Evolutionary conservation across 1,140 invertebrate species (phyloP), one percentile per base, ranked within the genome.

Genomic region (Dolichoris vasculosae): DNA sequence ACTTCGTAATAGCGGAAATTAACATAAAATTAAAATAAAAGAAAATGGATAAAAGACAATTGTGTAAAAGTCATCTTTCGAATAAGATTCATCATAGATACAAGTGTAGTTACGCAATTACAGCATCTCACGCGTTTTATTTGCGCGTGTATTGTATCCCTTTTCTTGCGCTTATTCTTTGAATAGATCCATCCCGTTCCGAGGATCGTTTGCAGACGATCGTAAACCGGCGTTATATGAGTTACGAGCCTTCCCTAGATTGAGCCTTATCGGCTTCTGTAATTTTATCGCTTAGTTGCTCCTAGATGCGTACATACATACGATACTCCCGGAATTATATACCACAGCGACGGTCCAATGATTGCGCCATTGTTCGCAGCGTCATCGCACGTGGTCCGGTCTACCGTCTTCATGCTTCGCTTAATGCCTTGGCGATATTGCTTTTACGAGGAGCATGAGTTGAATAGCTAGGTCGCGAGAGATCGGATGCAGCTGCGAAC

Each of bases 191-290:
- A 59, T 51, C 43, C 26, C 55, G 76, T 59, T 73, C 77, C 78
- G 48, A 2, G 43, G 38, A 87, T 88, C 82, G 87, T 88, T 82
- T 55, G 80, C 63, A 87, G 87, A 87, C 87, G 87, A 85, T 91
- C 89, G 89, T 91, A 91, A 92, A 91, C 35, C 82, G 69, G 80
- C 85, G 86, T 91, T 91, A 90, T 64, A 67, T 89, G 89, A 90
- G 89, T 91, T 89, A 91, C 88, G 89, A 89, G 84, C 75, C 48
- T 83, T 30, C 71, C 79, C 82, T 55, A 88, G 84, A 91, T 91
- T 88, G 89, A 90, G 87, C 69, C 86, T 88, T 89, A 90, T 92
- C 89, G 88, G 88, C 86, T 89, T 85, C 87, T 83, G 88, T 88
- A 90, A 91, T 90, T 91, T 89, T 88, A 89, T 89, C 84, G 81